phyloP scores from a whole-genome alignment of 2,888 invertebrate species.

The Lycocerus yunnanus region DNA sequence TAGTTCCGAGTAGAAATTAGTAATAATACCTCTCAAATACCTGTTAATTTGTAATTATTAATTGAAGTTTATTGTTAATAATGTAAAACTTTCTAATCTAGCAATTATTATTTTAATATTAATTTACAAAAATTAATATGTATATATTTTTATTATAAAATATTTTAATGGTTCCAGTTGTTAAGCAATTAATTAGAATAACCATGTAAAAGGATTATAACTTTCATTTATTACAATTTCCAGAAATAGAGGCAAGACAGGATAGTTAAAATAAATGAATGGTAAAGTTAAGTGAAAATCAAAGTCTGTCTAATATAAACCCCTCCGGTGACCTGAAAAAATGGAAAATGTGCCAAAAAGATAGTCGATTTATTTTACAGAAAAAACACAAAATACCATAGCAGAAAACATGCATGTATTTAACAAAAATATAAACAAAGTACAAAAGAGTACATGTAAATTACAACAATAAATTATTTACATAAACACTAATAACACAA shows the following conservation, averaged over 20 bases:
- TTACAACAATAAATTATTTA: constrained; percentile 26
- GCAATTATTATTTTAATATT: not conserved
- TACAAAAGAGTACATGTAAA: constrained; percentile 43
- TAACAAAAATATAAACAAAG: constrained; percentile 38
- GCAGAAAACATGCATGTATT: constrained; percentile 39
- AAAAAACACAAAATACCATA: constrained; percentile 41
- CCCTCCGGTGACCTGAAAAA: constrained; percentile 68
- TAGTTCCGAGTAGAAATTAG: not conserved
- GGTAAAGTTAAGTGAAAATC: constrained; percentile 28
- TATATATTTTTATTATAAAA: not conserved
- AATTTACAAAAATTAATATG: not conserved
- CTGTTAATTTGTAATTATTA: not conserved
- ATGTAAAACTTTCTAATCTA: not conserved
- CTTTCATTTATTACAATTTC: not conserved
- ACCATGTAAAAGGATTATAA: not conserved
- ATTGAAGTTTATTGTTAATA: not conserved
- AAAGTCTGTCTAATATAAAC: constrained; percentile 61
- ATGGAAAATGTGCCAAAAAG: constrained; percentile 56
- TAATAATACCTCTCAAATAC: not conserved
- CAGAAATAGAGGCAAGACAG: constrained; percentile 18
- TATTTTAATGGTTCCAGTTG: not conserved
- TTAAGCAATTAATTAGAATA: not conserved
- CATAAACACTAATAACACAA: not conserved
- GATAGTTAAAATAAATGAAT: constrained; percentile 27
- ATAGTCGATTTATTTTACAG: constrained; percentile 36